Evolutionary conservation across 2,797 vertebrate species (phyloP).

Genomic region (Rhodeus uyekii): DNA sequence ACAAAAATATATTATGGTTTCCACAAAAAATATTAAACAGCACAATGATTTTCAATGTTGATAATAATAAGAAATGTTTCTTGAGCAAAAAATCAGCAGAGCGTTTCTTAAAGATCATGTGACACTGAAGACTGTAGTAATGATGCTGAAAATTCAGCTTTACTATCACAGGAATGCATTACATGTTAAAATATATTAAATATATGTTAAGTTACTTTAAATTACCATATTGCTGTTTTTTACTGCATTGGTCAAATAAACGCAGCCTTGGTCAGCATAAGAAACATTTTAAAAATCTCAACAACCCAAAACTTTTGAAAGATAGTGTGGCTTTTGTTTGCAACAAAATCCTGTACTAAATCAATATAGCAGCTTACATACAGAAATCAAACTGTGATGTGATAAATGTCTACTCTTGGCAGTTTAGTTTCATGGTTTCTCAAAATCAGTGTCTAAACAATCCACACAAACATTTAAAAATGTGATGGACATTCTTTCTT

Average conservation of each 20-base stretch:
- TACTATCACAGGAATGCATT: neutral
- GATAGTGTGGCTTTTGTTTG: neutral
- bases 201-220: neutral
- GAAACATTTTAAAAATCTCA: neutral
- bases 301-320: neutral
- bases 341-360: neutral
- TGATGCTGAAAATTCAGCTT: neutral
- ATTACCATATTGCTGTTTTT: neutral
- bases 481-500: neutral
- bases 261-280: neutral
- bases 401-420: neutral
- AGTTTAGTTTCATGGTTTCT: neutral
- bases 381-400: neutral
- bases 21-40: neutral
- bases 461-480: neutral
- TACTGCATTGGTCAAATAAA: neutral
- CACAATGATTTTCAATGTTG: neutral
- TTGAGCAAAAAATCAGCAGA: neutral
- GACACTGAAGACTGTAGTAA: neutral
- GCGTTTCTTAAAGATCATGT: neutral
- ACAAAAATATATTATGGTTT: neutral
- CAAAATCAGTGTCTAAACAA: neutral
- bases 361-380: neutral
- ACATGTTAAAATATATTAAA: neutral
- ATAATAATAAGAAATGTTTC: neutral